These are phyloP conservation scores for Ibycter americanus DNA, from an alignment of 2,797 vertebrate genomes.

Conservation along the genomic window DNA sequence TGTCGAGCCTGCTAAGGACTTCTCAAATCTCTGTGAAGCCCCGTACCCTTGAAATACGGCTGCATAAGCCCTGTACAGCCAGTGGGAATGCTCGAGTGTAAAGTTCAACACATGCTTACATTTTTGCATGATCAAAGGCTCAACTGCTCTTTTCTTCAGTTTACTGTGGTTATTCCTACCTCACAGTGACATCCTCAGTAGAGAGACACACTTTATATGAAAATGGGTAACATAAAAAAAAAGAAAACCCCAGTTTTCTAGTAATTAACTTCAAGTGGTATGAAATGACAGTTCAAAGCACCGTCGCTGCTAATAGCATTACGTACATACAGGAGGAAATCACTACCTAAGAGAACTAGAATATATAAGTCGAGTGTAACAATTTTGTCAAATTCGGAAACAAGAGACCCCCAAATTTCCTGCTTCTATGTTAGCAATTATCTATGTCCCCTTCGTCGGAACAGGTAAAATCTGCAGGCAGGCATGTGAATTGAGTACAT, in stretches of 20 bases:
- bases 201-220: background rate
- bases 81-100: background rate
- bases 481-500: background rate
- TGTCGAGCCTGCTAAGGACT: background rate
- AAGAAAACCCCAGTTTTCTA: background rate
- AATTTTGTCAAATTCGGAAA: background rate
- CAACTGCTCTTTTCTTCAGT: background rate
- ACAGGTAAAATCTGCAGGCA: background rate
- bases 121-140: slow-evolving; percentile 13
- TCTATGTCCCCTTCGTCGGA: background rate
- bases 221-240: background rate
- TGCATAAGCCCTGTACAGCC: background rate
- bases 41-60: background rate
- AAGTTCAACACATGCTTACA: background rate
- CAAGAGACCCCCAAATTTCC: background rate
- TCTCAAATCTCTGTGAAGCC: background rate
- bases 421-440: background rate
- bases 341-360: background rate
- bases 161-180: background rate
- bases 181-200: background rate
- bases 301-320: background rate
- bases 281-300: slow-evolving; percentile 54
- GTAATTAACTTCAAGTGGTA: slow-evolving; percentile 28
- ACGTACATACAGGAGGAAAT: background rate
- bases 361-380: background rate